Conservation (phyloP, 2,797 vertebrate species). For the Pangasius sanitwongsei region DNA sequence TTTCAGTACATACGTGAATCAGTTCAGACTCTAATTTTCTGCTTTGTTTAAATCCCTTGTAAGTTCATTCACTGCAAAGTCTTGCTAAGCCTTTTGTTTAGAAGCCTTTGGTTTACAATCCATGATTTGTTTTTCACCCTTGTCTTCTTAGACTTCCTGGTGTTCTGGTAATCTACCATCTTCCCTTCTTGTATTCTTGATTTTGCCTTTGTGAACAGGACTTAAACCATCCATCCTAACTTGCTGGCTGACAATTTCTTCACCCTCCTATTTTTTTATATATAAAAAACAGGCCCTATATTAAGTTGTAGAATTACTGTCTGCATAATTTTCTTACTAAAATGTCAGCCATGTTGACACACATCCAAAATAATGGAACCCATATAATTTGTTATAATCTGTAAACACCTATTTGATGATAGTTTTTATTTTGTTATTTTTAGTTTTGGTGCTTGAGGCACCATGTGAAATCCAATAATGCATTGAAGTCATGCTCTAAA, state of each 20-base stretch:
- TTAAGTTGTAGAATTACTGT: neutral
- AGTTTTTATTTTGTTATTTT: too few relatives aligned
- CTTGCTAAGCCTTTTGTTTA: neutral
- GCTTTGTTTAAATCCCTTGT: conserved; percentile 5
- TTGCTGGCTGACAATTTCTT: neutral
- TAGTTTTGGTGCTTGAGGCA: neutral
- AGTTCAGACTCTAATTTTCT: neutral
- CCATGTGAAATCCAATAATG: neutral
- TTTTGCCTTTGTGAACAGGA: neutral
- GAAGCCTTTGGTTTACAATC: neutral
- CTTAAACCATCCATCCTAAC: neutral
- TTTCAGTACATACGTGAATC: neutral
- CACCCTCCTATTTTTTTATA: neutral
- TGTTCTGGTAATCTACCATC: neutral
- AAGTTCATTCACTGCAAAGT: neutral
- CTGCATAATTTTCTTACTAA: neutral
- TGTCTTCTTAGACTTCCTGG: neutral
- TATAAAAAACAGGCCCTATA: neutral
- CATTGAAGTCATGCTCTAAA: neutral
- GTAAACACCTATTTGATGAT: neutral
- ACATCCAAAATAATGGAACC: neutral
- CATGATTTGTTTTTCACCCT: neutral
- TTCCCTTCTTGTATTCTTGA: neutral
- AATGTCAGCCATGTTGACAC: neutral
- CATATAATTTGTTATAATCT: neutral